A percentile compares a stretch with the other conserved stretches of the same genome.
These are phyloP conservation scores for Caenorhabditis uteleia DNA, from an alignment of 2,888 invertebrate species.

Conservation along the genomic window DNA sequence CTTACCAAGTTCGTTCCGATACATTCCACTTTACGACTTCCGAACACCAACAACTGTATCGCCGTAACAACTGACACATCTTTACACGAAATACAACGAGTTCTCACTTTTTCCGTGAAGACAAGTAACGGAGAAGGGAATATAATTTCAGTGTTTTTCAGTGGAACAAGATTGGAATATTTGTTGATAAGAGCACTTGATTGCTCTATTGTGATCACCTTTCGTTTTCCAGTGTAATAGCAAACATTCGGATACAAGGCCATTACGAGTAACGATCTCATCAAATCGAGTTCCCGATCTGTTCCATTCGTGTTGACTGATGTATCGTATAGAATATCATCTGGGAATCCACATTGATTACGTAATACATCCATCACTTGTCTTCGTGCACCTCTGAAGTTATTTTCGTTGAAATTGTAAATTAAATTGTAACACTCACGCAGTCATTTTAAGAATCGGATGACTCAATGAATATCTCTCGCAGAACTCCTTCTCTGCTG, in stretches of 20 bases:
- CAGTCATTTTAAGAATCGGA: constrained; percentile 87
- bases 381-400: constrained; percentile 75
- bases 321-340: constrained; percentile 79
- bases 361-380: constrained; percentile 78
- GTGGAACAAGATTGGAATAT: constrained; percentile 86
- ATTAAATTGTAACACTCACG: constrained; percentile 63
- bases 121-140: constrained; percentile 95
- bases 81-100: constrained; percentile 92
- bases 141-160: constrained; percentile 76
- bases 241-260: constrained; percentile 97
- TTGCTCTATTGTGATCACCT: constrained; percentile 88
- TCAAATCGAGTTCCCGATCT: constrained; percentile 82
- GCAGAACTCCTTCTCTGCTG: constrained; percentile 82
- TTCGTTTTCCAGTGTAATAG: constrained; percentile 88
- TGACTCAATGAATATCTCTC: constrained; percentile 87
- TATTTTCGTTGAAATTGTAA: not conserved
- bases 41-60: constrained; percentile 88
- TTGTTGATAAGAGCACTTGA: constrained; percentile 94
- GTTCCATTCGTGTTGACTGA: constrained; percentile 74
- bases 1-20: constrained; percentile 79
- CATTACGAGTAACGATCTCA: constrained; percentile 62
- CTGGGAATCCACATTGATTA: constrained; percentile 83
- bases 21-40: constrained; percentile 83
- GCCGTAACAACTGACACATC: constrained; percentile 95
- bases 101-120: constrained; percentile 94